Evolutionary conservation across 2,888 invertebrate species (phyloP).

Genomic region (Agelastica alni): DNA sequence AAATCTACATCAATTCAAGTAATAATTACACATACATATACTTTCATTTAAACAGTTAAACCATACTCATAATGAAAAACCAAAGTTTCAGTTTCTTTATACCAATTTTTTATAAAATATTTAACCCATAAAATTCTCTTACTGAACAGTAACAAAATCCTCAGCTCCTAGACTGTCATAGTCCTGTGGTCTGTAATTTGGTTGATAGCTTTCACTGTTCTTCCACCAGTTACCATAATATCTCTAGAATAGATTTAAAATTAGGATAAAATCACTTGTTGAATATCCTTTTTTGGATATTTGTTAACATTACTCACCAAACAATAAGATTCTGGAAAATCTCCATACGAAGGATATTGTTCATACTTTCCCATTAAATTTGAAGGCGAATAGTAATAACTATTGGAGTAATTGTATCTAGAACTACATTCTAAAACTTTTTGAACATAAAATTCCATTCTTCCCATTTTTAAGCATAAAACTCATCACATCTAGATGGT

Average conservation of each 20-base stretch:
- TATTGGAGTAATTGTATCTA: conserved; percentile 86
- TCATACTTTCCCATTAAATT: conserved; percentile 84
- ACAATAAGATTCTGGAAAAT: conserved; percentile 88
- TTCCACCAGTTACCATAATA: conserved; percentile 88
- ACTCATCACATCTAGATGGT: neutral
- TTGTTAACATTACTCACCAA: conserved; percentile 70
- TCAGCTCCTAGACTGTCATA: conserved; percentile 68
- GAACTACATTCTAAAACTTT: conserved; percentile 84
- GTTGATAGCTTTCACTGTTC: conserved; percentile 71
- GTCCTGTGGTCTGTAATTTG: conserved; percentile 77
- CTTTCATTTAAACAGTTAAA: conserved; percentile 50
- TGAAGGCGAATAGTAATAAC: conserved; percentile 85
- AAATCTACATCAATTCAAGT: conserved; percentile 58
- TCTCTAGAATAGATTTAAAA: conserved; percentile 60
- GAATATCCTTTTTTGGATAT: too few species aligned
- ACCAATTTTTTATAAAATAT: too few species aligned
- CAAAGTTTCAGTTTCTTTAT: too few species aligned
- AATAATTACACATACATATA: neutral
- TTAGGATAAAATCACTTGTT: too few species aligned
- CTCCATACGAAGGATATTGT: conserved; percentile 88
- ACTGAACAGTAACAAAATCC: conserved; percentile 74
- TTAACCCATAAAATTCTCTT: conserved; percentile 45
- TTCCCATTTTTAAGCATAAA: conserved; percentile 38
- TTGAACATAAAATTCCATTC: conserved; percentile 77
- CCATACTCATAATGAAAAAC: conserved; percentile 45